Evolutionary conservation across 2,113 vertebrate genomes (phyloP), one percentile per base, ranked within the genome.

Genomic region (Burhinus oedicnemus): DNA sequence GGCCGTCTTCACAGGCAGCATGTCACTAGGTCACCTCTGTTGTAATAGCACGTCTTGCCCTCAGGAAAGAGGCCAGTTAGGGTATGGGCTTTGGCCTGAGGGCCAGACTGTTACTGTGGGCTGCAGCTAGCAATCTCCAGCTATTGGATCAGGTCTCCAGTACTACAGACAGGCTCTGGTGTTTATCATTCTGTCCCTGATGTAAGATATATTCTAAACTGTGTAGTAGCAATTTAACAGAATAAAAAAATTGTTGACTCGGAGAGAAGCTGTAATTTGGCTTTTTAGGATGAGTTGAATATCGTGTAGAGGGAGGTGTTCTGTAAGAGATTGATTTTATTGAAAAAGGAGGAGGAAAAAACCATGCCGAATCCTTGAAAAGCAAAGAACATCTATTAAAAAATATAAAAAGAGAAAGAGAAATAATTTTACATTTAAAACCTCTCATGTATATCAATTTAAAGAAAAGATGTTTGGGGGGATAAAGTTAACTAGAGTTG

Each of bases 101-200:
- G 15, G 12, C 9, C 10, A 8, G 0, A 8, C 29, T 22, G n/a
- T 38, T 54, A 18, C n/a, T 4, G 1, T 49, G 45, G 23, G 3
- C 49, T 75, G 61, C 32, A 40, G 52, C 18, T 57, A 15, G 5
- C 0, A 0, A 38, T 17, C 66, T 91, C 47, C 30, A 49, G 64
- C 45, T 81, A 8, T 18, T 38, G 51, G 40, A 22, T 54, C 26
- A 20, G 34, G 20, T 57, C 64, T 71, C 40, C 19, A 8, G 30
- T 44, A 8, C 45, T 66, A 23, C 13, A 42, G 18, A 40, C 30
- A 26, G 40, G 16, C 36, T 87, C 12, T 45, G 4, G 57, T 20
- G 19, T 42, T 87, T 15, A 17, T 47, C 25, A 13, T 64, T 60
- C 40, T 91, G 51, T 76, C 45, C 14, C 30, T 75, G 8, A 26